phyloP scores from a whole-genome alignment of 2,888 invertebrate genomes.

The Plebejus argus region DNA sequence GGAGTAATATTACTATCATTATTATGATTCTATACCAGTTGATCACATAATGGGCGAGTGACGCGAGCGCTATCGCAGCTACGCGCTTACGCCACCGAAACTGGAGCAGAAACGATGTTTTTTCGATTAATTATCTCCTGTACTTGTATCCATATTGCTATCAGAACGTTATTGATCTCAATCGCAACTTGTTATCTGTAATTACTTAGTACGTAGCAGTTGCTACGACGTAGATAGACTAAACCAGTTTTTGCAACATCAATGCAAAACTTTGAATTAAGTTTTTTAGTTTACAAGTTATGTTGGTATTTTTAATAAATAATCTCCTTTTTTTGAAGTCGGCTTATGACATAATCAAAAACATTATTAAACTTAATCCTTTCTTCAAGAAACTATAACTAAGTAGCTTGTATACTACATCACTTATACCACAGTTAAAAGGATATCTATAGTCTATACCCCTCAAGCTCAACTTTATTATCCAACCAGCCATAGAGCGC shows the following conservation, averaged over 20 bases:
- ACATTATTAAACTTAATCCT: neutral
- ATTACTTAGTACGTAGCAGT: neutral
- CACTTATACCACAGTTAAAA: too few species aligned
- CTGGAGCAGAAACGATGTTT: conserved; percentile 61
- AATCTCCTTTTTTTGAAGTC: too few species aligned
- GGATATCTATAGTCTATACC: too few species aligned
- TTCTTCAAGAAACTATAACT: neutral
- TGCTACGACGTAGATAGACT: neutral
- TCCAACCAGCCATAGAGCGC: too few species aligned
- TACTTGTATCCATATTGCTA: conserved; percentile 43
- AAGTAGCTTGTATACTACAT: too few species aligned
- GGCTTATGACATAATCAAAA: too few species aligned
- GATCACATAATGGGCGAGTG: neutral
- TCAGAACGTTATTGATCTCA: conserved; percentile 37
- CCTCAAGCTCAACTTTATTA: too few species aligned
- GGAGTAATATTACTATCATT: neutral
- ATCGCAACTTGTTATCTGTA: neutral
- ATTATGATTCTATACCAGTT: neutral
- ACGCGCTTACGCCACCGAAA: conserved; percentile 72
- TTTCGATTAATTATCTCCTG: conserved; percentile 62
- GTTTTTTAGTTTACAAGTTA: neutral
- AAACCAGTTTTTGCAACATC: neutral
- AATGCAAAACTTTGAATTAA: neutral
- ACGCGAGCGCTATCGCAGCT: conserved; percentile 53
- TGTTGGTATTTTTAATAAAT: neutral